Evolutionary conservation across 2,113 vertebrate genomes (phyloP), one percentile per base, ranked within the genome.

Genomic region (Rallus limicola): DNA sequence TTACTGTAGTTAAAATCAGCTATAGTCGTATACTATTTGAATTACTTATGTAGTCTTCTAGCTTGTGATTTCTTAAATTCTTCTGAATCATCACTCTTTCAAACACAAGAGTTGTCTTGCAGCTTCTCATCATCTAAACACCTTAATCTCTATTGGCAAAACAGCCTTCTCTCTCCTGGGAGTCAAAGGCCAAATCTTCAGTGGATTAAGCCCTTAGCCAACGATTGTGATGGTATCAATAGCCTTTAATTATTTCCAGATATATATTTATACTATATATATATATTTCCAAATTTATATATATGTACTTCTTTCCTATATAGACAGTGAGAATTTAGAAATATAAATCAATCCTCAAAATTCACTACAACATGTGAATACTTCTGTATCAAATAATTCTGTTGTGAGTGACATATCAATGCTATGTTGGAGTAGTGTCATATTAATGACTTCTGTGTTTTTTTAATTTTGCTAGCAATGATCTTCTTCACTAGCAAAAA

Each of bases 401-500:
- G 68, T 87, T 82, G 55, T 83, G 65, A 84, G 20, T 59, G 65
- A 60, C 20, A 38, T 13, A 26, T 9, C 16, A 83, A 59, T 33
- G 12, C 63, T 93, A 94, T 59, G 64, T 88, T 91, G 63, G 76
- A 93, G 67, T 50, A 89, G 38, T 74, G 88, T 92, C 26, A 48
- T 55, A 89, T 79, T 86, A 84, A 84, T 74, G 25, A 76, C 53
- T 77, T 82, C 46, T 48, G 44, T 94, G 53, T 9, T 67, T 88
- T 28, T 26, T 62, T 42, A 96, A 92, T 94, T 88, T 68, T n/a
- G 52, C 28, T 89, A 71, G 52, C 58, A 93, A 69, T 85, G 15
- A 67, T 89, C 21, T 81, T 92, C 89, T 80, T 15, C 86, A 92
- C 78, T 86, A 84, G 55, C 38, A 92, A 94, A 72, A 17, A 83